Percentiles rank a stretch among this genome's conserved stretches.
These are phyloP conservation scores for Philypnodon macrostomus DNA, from an alignment of 2,797 vertebrate genomes.

Conservation along the genomic window DNA sequence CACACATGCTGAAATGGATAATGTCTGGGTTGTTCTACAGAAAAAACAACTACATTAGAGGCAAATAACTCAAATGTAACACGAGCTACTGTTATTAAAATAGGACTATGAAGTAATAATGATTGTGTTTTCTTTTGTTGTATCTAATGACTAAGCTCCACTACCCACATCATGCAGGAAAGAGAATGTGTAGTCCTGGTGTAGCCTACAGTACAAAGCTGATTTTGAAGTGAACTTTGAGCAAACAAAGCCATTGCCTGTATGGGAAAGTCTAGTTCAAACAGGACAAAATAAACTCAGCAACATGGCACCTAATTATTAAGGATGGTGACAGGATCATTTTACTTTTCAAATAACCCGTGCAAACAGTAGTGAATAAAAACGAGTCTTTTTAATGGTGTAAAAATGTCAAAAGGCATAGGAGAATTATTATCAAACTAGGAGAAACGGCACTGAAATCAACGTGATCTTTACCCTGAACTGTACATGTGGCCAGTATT, in stretches of 20 bases:
- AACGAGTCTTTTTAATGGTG: no score
- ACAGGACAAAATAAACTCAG: no score
- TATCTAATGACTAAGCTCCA: no score
- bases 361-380: no score
- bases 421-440: no score
- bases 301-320: no score
- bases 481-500: not conserved
- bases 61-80: not conserved
- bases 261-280: not conserved
- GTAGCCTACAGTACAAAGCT: not conserved
- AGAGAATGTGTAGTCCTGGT: no score
- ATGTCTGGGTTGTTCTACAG: not conserved
- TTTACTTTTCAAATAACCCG: no score
- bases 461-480: slow-evolving; percentile 14
- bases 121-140: no score
- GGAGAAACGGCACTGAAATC: not conserved
- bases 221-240: slow-evolving; percentile 34
- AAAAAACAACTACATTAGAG: not conserved
- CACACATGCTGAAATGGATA: slow-evolving; percentile 12
- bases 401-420: no score
- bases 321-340: no score
- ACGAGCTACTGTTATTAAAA: not conserved
- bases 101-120: slow-evolving; percentile 1
- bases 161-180: not conserved
- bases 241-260: not conserved